These are phyloP conservation scores for Dipodomys merriami DNA, from an alignment of 2,113 vertebrate species.

Conservation along the genomic window DNA sequence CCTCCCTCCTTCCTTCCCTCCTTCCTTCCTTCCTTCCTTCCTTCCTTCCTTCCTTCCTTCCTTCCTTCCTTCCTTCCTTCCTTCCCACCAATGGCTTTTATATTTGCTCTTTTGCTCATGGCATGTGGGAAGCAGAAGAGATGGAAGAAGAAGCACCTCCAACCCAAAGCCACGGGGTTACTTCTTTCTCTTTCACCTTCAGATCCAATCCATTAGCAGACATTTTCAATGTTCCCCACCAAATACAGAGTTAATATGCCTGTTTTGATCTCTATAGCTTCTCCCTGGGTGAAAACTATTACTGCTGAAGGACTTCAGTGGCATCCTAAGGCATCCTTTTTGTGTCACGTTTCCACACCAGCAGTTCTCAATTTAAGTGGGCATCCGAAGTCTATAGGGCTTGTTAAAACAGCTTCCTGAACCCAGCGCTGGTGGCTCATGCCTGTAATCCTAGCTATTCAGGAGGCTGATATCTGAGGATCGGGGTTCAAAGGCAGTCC, in stretches of 20 bases:
- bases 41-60: not conserved
- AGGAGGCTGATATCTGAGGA: too few relatives aligned
- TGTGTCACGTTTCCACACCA: too few relatives aligned
- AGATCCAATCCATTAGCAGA: not conserved
- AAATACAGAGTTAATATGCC: not conserved
- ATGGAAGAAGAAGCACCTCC: not conserved
- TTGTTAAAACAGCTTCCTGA: too few relatives aligned
- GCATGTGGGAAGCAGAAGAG: not conserved
- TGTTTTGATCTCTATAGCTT: not conserved
- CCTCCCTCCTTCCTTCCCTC: too few relatives aligned
- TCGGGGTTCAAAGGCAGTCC: too few relatives aligned
- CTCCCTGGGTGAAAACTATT: not conserved
- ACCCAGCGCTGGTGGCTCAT: too few relatives aligned
- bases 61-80: too few relatives aligned
- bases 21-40: too few relatives aligned
- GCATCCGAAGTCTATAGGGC: too few relatives aligned
- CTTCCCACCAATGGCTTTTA: not conserved
- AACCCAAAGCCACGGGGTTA: not conserved
- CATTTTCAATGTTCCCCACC: not conserved
- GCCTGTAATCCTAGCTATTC: too few relatives aligned
- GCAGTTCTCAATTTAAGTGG: not conserved
- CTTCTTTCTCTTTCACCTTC: not conserved
- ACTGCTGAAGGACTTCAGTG: not conserved
- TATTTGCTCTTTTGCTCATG: not conserved
- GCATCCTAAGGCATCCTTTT: not conserved